These are phyloP conservation scores for Bos javanicus DNA, from an alignment of 2,113 vertebrate genomes.

Conservation along the genomic window DNA sequence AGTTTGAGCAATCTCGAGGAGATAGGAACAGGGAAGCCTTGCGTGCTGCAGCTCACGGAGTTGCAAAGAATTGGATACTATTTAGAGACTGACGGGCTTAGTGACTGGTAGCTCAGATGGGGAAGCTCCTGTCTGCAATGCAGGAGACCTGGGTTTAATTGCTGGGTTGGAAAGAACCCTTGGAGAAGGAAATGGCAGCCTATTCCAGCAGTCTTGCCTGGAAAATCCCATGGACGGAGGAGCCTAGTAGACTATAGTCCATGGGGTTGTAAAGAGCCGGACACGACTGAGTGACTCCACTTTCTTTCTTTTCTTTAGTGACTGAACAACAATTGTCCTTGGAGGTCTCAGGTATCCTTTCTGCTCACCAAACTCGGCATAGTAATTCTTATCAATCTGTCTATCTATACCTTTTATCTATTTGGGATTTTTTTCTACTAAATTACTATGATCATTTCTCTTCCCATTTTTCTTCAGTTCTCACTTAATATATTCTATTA, in stretches of 20 bases:
- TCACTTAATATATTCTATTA: not conserved
- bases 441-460: not conserved
- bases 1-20: not conserved
- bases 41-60: rapidly evolving
- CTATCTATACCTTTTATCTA: not conserved
- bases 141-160: not conserved
- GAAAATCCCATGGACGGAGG: not conserved
- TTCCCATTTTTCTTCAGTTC: not conserved
- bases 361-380: not conserved
- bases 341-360: not conserved
- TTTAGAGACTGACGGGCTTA: not conserved
- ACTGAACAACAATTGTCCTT: not conserved
- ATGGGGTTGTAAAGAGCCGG: not conserved
- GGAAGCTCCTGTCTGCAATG: not conserved
- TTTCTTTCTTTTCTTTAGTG: not conserved
- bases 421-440: not conserved
- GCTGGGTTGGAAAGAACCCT: not conserved
- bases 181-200: not conserved
- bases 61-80: not conserved
- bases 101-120: not conserved
- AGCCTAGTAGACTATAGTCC: not conserved
- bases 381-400: not conserved
- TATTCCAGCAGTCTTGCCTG: not conserved
- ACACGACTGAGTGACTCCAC: not conserved
- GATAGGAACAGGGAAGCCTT: not conserved